Percentiles rank a stretch among this genome's conserved stretches.
These are phyloP conservation scores for Grapholita molesta DNA, from an alignment of 1,140 invertebrate genomes.

Conservation along the genomic window DNA sequence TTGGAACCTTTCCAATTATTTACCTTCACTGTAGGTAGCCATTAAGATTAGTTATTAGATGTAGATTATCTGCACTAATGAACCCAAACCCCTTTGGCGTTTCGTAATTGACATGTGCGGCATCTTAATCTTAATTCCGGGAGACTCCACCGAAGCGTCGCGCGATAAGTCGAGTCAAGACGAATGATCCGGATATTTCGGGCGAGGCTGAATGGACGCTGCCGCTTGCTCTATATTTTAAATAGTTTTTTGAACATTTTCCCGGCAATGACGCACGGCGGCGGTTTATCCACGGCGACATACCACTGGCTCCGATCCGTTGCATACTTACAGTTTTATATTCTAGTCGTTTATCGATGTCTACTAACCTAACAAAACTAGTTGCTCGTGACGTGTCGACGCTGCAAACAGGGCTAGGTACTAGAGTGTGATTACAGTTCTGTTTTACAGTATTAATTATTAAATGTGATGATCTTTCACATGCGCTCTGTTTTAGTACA, in stretches of 20 bases:
- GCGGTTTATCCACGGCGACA: conserved; percentile 47
- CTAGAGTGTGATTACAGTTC: conserved; percentile 61
- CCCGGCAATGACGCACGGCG: conserved; percentile 66
- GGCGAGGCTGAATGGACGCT: conserved; percentile 47
- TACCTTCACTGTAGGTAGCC: conserved; percentile 6
- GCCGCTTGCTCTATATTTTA: conserved; percentile 37
- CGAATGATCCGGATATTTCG: conserved; percentile 56
- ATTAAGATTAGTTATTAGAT: conserved; percentile 16
- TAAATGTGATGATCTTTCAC: conserved; percentile 41
- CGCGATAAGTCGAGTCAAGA: conserved; percentile 28
- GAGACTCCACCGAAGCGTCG: conserved; percentile 22
- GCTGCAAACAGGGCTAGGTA: conserved; percentile 68
- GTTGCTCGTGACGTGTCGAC: conserved; percentile 61
- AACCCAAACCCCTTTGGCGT: conserved; percentile 25
- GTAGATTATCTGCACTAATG: conserved; percentile 17
- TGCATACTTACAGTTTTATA: conserved; percentile 39
- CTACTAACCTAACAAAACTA: conserved; percentile 72
- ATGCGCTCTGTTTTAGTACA: neutral
- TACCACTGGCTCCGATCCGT: conserved; percentile 32
- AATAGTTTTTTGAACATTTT: conserved; percentile 50
- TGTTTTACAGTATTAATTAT: conserved; percentile 43
- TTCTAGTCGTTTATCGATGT: conserved; percentile 66
- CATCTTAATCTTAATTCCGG: conserved; percentile 31
- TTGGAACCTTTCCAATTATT: conserved; percentile 5
- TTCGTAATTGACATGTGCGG: conserved; percentile 31